Base-by-base conservation (phyloP, 1,140 invertebrate genomes). In the Homalodisca vitripennis region DNA sequence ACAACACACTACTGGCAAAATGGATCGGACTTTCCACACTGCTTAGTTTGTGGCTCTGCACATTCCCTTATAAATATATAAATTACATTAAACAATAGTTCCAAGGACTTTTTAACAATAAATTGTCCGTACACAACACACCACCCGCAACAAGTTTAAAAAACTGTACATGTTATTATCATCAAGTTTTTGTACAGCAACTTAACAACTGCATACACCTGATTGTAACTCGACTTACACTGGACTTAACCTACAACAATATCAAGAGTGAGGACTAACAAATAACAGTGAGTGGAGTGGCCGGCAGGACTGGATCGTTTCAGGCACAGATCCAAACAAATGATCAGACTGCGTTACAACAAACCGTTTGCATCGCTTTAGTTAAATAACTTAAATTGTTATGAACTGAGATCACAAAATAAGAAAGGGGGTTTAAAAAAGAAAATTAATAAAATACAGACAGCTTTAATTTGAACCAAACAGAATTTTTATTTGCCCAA, bases 141-240 rank as follows among this genome's bases (percentile, higher is more conserved):
- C 24, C 22, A 22, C 34, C 63, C 22, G 26, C 10, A 3, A 46
- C 27, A 31, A 66, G 20, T n/a, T 46, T 47, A 66, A 27, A 66
- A 66, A 66, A 46, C 63, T 66, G 63, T 66, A 66, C 63, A 66
- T 20, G n/a, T 66, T 66, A 27, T 66, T 20, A 63, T 32, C 60
- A 66, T 46, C 34, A 31, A 66, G 24, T 47, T 41, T 64, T 26
- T 66, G 63, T 66, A 66, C 63, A 66, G 63, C 62, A 64, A 34
- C 34, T 64, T 64, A 46, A 27, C 32, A 60, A 3, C 27, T n/a
- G n/a, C n/a, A n/a, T n/a, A n/a, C 24, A 46, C 24, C 32, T 66
- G 55, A 29, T 53, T 53, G 20, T 27, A 53, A 60, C 26, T 60
- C 22, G 34, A 17, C 34, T 41, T 41, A 41, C 34, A 41, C 6